Evolutionary conservation across 1,140 invertebrate genomes (phyloP).

Genomic region (Phymorhynchus buccinoides): DNA sequence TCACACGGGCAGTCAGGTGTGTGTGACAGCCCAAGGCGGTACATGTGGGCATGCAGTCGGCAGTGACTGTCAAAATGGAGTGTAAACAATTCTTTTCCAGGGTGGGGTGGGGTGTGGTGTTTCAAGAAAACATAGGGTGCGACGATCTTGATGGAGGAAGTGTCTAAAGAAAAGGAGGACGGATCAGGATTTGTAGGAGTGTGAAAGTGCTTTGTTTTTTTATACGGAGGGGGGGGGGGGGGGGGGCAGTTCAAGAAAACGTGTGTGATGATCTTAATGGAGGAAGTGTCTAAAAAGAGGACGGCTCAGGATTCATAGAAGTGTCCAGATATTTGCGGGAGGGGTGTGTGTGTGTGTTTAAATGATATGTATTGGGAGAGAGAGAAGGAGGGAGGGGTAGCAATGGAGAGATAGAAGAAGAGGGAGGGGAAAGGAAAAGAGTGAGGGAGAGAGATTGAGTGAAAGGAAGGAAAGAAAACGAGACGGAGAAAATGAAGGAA

Average conservation of each 20-base stretch:
- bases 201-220: not conserved
- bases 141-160: conserved; percentile 80
- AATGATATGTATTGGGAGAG: not conserved
- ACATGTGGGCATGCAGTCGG: too few species aligned
- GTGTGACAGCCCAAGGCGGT: too few species aligned
- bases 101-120: too few species aligned
- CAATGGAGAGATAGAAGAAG: not conserved
- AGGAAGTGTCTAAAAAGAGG: conserved; percentile 74
- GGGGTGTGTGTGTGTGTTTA: conserved; percentile 1
- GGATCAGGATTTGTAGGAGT: not conserved
- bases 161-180: not conserved
- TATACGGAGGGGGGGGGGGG: not conserved
- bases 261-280: conserved; percentile 86
- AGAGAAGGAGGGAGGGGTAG: not conserved
- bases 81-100: not conserved
- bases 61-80: not conserved
- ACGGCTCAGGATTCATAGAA: too few species aligned
- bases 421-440: not conserved
- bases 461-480: not conserved
- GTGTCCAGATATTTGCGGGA: too few species aligned
- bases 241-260: conserved; percentile 94
- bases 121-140: conserved; percentile 93
- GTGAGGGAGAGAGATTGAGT: not conserved
- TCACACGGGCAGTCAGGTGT: too few species aligned
- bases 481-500: too few species aligned